Conservation (phyloP, 2,113 vertebrate genomes). For the Syngnathus floridae region DNA sequence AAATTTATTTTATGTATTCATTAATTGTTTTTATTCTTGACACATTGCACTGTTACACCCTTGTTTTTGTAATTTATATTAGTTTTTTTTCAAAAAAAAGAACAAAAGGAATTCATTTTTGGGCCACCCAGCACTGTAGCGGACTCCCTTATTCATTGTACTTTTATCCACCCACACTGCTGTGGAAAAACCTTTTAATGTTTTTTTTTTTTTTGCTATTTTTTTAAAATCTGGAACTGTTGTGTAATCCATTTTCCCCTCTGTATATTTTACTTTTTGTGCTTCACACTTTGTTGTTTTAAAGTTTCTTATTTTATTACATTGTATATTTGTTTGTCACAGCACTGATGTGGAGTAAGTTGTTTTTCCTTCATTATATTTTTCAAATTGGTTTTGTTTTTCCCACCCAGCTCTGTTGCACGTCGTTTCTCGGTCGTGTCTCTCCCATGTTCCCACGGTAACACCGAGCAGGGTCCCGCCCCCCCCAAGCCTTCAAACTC, state of each 20-base stretch:
- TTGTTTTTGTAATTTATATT: background rate
- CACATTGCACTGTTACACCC: background rate
- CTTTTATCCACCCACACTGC: background rate
- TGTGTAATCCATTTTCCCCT: background rate
- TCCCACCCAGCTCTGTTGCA: constrained; percentile 66
- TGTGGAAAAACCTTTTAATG: background rate
- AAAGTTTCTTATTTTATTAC: background rate
- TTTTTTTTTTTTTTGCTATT: background rate
- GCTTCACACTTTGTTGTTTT: background rate
- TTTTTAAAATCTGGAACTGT: background rate
- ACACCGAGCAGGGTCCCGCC: constrained; percentile 50
- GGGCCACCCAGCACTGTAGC: background rate
- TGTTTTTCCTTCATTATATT: background rate
- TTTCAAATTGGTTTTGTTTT: constrained; percentile 37
- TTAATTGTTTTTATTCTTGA: background rate
- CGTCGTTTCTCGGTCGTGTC: constrained; percentile 61
- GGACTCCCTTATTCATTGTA: background rate
- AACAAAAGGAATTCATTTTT: background rate
- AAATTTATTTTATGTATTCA: background rate
- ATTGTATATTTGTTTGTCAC: constrained; percentile 57
- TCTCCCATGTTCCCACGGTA: constrained; percentile 63
- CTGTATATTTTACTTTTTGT: background rate
- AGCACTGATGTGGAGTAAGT: constrained; percentile 53
- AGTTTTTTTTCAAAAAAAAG: background rate
- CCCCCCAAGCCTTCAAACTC: constrained; percentile 59